Evolutionary conservation across 23 tunicate species (phyloP).

Genomic region (Botrylloides violaceus): DNA sequence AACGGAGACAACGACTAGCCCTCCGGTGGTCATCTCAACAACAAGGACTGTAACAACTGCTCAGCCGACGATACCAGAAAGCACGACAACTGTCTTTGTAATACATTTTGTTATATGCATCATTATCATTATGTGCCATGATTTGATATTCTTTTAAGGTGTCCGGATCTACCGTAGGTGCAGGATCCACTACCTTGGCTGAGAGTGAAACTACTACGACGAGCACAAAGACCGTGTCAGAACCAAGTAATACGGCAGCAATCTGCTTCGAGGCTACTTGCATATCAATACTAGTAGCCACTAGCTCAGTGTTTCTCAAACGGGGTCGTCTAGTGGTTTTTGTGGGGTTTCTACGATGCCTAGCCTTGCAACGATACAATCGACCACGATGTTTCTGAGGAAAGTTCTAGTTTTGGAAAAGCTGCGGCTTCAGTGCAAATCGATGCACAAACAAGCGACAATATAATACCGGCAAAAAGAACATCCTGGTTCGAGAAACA

Average conservation of each 20-base stretch:
- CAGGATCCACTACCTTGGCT: not conserved
- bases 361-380: no score
- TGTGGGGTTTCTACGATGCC: no score
- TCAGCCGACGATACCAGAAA: conserved; percentile 5
- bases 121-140: not conserved
- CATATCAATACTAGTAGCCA: no score
- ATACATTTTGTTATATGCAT: not conserved
- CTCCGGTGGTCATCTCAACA: not conserved
- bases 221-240: not conserved
- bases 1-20: not conserved
- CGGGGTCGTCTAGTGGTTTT: no score
- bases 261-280: no score
- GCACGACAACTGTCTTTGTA: conserved; percentile 18
- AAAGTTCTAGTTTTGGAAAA: no score
- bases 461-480: no score
- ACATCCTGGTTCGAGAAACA: no score
- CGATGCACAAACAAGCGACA: no score
- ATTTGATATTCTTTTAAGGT: not conserved
- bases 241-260: not conserved
- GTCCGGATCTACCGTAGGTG: conserved; percentile 23
- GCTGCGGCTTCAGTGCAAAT: no score
- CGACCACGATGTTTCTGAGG: no score
- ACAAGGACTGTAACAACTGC: conserved; percentile 12
- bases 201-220: not conserved
- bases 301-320: conserved; percentile 9